These are phyloP conservation scores for Stichodactyla helianthus DNA, from an alignment of 64 coral and sea anemone genomes.

Conservation along the genomic window DNA sequence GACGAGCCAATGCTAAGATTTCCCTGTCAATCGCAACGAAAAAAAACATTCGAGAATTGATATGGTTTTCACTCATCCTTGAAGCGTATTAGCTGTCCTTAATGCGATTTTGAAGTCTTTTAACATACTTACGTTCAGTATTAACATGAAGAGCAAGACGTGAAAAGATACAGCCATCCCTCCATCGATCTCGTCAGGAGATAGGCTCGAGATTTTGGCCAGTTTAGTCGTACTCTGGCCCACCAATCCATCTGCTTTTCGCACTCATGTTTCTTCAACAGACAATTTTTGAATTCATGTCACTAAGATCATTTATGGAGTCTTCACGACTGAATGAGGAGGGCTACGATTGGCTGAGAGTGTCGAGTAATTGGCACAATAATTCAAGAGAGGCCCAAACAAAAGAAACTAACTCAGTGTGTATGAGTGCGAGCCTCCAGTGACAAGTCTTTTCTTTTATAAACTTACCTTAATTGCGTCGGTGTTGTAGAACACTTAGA, in stretches of 20 bases:
- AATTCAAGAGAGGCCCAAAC: background rate
- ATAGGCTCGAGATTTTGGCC: background rate
- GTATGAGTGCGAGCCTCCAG: background rate
- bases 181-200: background rate
- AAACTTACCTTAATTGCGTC: background rate
- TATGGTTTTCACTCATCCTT: background rate
- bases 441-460: background rate
- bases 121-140: background rate
- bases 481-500: background rate
- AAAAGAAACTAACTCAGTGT: background rate
- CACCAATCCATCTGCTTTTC: background rate
- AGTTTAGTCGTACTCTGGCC: background rate
- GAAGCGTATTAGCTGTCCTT: background rate
- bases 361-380: constrained; percentile 20
- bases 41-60: background rate
- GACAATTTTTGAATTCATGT: constrained; percentile 7
- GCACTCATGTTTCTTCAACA: constrained; percentile 13
- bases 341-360: background rate
- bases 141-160: background rate
- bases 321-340: constrained; percentile 12
- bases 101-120: background rate
- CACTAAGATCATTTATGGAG: constrained; percentile 1
- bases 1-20: background rate
- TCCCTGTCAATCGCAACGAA: background rate
- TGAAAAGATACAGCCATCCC: background rate